These are phyloP conservation scores for Amiota mariae DNA, from an alignment of 2,888 invertebrate species.

Conservation along the genomic window DNA sequence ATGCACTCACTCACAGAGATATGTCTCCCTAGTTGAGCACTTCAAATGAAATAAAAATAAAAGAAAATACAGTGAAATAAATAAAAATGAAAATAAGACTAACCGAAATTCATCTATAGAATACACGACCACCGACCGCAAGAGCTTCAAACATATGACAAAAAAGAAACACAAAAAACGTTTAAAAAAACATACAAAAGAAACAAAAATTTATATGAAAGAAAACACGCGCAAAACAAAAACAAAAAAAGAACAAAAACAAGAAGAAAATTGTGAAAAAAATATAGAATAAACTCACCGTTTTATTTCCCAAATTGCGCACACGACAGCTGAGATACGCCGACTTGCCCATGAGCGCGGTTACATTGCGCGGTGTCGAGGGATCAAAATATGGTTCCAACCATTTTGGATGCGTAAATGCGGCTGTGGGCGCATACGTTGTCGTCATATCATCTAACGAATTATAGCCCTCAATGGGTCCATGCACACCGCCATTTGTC, in stretches of 20 bases:
- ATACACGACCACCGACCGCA: too few relatives aligned
- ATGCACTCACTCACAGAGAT: too few relatives aligned
- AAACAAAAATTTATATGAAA: conserved; percentile 32
- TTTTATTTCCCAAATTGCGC: conserved; percentile 74
- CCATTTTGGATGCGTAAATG: conserved; percentile 72
- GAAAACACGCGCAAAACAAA: conserved; percentile 29
- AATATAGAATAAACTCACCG: conserved; percentile 63
- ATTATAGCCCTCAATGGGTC: conserved; percentile 71
- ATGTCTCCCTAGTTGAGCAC: too few relatives aligned
- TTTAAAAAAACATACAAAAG: conserved; percentile 38
- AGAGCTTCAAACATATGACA: neutral
- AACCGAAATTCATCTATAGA: neutral
- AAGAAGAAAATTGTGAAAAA: conserved; percentile 21
- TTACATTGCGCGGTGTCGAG: conserved; percentile 84
- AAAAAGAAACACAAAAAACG: conserved; percentile 26
- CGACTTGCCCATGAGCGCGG: conserved; percentile 85
- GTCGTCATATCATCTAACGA: conserved; percentile 67
- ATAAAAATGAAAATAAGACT: too few relatives aligned
- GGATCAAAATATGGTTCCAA: conserved; percentile 83
- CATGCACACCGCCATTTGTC: conserved; percentile 72
- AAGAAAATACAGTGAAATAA: too few relatives aligned
- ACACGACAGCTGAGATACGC: conserved; percentile 74
- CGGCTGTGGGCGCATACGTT: conserved; percentile 58
- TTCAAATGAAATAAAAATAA: too few relatives aligned
- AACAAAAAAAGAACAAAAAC: too few relatives aligned